Conservation (phyloP, 2,113 vertebrate genomes). For the Sturnus vulgaris region DNA sequence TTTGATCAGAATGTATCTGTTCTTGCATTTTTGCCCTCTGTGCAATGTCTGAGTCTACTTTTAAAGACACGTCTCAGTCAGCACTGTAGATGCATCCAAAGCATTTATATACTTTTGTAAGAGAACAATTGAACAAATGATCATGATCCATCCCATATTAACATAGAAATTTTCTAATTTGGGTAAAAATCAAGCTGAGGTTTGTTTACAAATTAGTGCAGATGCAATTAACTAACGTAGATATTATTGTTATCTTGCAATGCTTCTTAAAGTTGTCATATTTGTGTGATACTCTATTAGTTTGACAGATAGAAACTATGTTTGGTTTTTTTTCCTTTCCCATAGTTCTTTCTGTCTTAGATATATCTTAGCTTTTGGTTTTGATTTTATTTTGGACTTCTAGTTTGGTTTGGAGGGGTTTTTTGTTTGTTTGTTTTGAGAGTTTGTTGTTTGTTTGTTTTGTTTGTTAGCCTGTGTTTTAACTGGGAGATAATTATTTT, state of each 20-base stretch:
- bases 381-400: background rate
- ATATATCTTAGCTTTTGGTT: background rate
- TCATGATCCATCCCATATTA: background rate
- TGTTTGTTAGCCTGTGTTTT: background rate
- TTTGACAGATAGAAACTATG: background rate
- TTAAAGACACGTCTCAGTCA: background rate
- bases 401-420: background rate
- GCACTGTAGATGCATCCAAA: background rate
- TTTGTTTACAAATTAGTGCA: background rate
- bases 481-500: background rate
- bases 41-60: background rate
- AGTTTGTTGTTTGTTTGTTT: too few species aligned
- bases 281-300: background rate
- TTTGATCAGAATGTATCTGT: background rate
- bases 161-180: background rate
- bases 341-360: background rate
- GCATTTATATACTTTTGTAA: background rate
- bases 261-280: background rate
- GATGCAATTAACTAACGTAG: background rate
- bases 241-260: background rate
- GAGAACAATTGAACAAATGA: background rate
- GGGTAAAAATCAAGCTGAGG: background rate
- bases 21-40: background rate
- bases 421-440: background rate
- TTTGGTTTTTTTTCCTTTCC: background rate